phyloP scores from a whole-genome alignment of 1,140 invertebrate species.

The Mizuhopecten yessoensis region DNA sequence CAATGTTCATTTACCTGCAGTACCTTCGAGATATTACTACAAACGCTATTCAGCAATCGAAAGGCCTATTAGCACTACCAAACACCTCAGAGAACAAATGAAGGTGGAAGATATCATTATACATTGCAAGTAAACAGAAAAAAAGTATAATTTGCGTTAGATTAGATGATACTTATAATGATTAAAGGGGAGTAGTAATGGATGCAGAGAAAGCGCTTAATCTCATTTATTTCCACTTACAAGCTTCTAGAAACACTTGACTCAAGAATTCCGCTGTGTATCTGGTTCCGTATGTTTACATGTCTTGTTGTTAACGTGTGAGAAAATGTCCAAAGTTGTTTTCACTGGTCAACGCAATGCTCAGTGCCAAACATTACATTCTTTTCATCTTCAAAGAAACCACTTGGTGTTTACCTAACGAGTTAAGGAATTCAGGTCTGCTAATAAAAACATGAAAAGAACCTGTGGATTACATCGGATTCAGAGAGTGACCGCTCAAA shows the following conservation, averaged over 20 bases:
- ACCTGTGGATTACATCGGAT: slow-evolving; percentile 15
- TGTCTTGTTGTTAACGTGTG: neutral
- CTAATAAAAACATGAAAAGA: slow-evolving; percentile 13
- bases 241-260: slow-evolving; percentile 9
- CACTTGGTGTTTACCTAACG: neutral
- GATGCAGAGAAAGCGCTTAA: neutral
- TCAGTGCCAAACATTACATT: neutral
- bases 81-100: neutral
- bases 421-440: neutral
- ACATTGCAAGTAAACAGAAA: neutral
- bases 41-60: too few species aligned
- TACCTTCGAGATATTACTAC: too few species aligned
- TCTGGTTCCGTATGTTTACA: neutral
- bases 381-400: neutral
- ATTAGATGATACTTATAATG: neutral
- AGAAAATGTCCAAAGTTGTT: slow-evolving; percentile 16
- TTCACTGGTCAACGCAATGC: neutral
- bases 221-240: slow-evolving; percentile 39
- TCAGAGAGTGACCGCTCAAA: neutral
- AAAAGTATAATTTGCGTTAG: neutral
- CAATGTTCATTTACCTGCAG: too few species aligned
- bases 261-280: neutral
- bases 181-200: neutral
- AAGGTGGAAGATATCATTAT: neutral
- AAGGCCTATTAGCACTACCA: too few species aligned